These are phyloP conservation scores for Hapalemur alaotrensis DNA, from an alignment of 2,797 vertebrate species.

Conservation along the genomic window DNA sequence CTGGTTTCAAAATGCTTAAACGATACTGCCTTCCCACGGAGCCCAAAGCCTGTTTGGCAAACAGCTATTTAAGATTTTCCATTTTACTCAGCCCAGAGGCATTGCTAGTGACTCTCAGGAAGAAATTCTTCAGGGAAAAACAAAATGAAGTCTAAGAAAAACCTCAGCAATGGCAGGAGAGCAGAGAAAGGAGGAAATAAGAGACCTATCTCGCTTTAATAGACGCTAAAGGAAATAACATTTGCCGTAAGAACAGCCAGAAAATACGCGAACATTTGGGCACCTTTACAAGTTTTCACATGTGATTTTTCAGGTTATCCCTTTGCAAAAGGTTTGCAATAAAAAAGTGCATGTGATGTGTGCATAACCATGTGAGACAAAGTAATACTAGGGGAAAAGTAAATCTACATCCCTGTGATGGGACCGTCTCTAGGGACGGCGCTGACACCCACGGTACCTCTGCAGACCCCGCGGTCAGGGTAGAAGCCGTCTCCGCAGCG, in stretches of 20 bases:
- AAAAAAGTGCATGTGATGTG: neutral
- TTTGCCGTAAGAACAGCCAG: neutral
- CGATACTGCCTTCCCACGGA: neutral
- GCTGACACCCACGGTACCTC: constrained; percentile 82
- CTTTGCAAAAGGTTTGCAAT: neutral
- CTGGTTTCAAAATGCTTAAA: constrained; percentile 40
- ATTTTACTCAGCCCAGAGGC: constrained; percentile 54
- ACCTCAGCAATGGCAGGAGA: constrained; percentile 54
- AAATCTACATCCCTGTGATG: neutral
- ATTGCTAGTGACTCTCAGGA: neutral
- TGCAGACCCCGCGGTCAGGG: constrained; percentile 87
- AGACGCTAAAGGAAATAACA: neutral
- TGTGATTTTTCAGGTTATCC: neutral
- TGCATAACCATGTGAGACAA: neutral
- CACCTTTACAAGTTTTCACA: neutral
- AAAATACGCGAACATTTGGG: neutral
- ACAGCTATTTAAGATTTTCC: constrained; percentile 42
- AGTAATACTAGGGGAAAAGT: neutral
- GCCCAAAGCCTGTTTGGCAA: neutral
- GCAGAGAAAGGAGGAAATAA: neutral
- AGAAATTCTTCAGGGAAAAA: constrained; percentile 58
- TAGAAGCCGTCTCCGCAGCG: constrained; percentile 92
- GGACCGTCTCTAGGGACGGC: neutral
- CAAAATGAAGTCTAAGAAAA: constrained; percentile 43
- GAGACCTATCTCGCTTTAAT: neutral